phyloP scores from a whole-genome alignment of 2,888 invertebrate species.

The Eilema griseolum region DNA sequence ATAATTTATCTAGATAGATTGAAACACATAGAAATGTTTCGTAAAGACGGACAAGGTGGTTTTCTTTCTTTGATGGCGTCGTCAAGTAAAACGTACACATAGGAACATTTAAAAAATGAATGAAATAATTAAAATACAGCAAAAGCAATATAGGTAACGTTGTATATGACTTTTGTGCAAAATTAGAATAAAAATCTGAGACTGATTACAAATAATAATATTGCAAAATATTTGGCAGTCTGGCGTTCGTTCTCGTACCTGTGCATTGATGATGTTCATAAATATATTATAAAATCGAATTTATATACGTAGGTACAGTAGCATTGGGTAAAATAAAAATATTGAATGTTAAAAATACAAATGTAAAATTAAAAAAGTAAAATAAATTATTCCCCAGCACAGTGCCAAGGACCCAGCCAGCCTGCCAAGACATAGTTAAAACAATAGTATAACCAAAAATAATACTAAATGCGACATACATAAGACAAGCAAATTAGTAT shows the following conservation, averaged over 20 bases:
- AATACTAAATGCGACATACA: conserved; percentile 43
- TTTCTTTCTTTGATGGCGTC: background rate
- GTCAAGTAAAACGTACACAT: conserved; percentile 37
- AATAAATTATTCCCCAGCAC: background rate
- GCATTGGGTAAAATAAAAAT: conserved; percentile 7
- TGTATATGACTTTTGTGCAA: conserved; percentile 31
- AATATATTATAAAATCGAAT: background rate
- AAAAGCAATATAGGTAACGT: conserved; percentile 51
- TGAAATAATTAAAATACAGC: conserved; percentile 43
- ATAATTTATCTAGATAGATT: too few relatives aligned
- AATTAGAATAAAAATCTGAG: conserved; percentile 9
- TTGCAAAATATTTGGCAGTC: conserved; percentile 16
- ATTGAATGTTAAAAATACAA: background rate
- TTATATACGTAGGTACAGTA: background rate
- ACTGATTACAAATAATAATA: conserved; percentile 22
- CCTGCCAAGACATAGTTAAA: conserved; percentile 2
- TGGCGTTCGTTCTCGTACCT: background rate
- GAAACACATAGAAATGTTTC: too few relatives aligned
- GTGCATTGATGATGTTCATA: background rate
- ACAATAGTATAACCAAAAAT: conserved; percentile 23
- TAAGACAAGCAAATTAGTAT: conserved; percentile 42
- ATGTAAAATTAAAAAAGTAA: background rate
- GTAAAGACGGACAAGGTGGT: background rate
- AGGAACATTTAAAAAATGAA: conserved; percentile 53
- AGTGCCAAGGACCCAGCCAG: background rate